A percentile compares a stretch with the other conserved stretches of the same genome.
These are phyloP conservation scores for Pangasius djambal DNA, from an alignment of 2,797 vertebrate species.

Conservation along the genomic window DNA sequence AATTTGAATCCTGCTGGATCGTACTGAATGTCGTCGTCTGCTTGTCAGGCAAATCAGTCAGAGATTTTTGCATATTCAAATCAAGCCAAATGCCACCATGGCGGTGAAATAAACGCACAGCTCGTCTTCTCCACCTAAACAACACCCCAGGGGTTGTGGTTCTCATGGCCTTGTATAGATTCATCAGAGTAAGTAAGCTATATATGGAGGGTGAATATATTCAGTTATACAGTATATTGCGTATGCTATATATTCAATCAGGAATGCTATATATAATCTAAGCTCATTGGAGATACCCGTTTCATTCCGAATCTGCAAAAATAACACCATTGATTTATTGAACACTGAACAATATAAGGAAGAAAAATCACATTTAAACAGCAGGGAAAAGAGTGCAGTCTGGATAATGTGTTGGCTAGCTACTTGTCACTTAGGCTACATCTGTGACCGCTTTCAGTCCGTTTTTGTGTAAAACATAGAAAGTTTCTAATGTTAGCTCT, in stretches of 20 bases:
- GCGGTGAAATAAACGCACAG: slow-evolving; percentile 34
- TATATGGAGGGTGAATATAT: not conserved
- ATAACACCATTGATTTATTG: not conserved
- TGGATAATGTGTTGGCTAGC: not conserved
- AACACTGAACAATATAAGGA: not conserved
- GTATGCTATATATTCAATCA: not conserved
- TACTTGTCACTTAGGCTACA: not conserved
- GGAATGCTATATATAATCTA: not conserved
- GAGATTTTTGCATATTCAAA: slow-evolving; percentile 71
- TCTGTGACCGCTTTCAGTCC: not conserved
- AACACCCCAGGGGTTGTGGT: not conserved
- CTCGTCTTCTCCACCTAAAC: not conserved
- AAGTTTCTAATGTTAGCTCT: not conserved
- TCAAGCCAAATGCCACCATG: slow-evolving; percentile 55
- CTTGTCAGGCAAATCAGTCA: slow-evolving; percentile 48
- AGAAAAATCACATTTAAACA: not conserved
- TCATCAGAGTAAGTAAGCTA: not conserved
- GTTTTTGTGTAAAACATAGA: not conserved
- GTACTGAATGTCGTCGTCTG: not conserved
- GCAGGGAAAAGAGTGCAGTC: not conserved
- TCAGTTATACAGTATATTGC: not conserved
- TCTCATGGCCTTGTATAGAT: not conserved
- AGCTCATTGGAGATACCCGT: not conserved
- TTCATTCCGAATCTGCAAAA: not conserved
- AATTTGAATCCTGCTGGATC: slow-evolving; percentile 49